Evolutionary conservation across 2,113 vertebrate species (phyloP).

Genomic region (Illadopsis cleaveri): DNA sequence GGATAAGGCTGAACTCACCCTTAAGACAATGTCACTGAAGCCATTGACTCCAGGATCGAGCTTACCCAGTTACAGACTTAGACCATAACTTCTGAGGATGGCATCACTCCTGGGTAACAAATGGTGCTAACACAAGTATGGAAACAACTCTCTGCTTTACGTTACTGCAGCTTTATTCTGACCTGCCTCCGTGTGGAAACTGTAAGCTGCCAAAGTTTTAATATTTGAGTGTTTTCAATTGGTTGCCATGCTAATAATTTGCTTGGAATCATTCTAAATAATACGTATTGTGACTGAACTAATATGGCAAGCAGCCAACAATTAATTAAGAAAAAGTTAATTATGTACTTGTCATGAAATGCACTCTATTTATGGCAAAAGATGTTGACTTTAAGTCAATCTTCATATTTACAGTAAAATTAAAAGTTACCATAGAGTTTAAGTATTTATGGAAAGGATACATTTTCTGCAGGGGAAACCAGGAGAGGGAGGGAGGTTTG

Average conservation of each 20-base stretch:
- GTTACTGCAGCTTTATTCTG: background rate
- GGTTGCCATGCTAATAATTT: conserved; percentile 36
- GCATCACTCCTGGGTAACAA: background rate
- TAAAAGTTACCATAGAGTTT: background rate
- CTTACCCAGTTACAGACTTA: background rate
- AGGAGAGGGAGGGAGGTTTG: background rate
- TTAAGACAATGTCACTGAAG: background rate
- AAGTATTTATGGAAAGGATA: background rate
- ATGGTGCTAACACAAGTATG: background rate
- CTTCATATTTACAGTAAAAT: conserved; percentile 26
- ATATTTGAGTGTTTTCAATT: conserved; percentile 34
- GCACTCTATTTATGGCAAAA: conserved; percentile 51
- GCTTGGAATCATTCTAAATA: conserved; percentile 36
- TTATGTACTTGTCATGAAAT: conserved; percentile 59
- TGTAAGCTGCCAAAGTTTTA: background rate
- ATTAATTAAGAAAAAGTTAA: conserved; percentile 67
- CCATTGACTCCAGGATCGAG: background rate
- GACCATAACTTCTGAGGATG: background rate
- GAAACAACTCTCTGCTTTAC: background rate
- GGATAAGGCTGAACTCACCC: background rate
- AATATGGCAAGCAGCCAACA: conserved; percentile 49
- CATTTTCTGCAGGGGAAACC: background rate
- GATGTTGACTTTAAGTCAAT: conserved; percentile 48
- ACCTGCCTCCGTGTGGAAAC: background rate
- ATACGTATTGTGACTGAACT: conserved; percentile 49